phyloP scores from a whole-genome alignment of 2,797 vertebrate genomes.

The Serranus cabrilla region DNA sequence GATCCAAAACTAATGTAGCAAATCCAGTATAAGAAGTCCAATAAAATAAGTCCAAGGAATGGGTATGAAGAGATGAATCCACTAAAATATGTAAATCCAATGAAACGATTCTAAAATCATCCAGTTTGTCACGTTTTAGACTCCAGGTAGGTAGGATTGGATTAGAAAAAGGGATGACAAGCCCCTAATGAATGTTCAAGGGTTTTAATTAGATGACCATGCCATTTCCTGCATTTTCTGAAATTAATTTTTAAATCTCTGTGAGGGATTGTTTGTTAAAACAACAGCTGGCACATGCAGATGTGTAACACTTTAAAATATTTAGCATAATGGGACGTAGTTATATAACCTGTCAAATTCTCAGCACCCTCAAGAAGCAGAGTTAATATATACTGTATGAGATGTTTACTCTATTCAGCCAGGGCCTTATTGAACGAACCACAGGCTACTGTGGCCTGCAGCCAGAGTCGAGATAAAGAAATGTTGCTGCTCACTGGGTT shows the following conservation, averaged over 20 bases:
- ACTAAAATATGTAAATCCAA: conserved; percentile 38
- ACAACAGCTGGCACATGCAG: conserved; percentile 38
- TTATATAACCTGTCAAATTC: conserved; percentile 38
- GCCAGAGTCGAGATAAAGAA: conserved; percentile 59
- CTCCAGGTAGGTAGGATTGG: not conserved
- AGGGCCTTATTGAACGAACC: conserved; percentile 55
- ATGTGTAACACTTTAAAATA: conserved; percentile 44
- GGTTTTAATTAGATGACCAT: conserved; percentile 7
- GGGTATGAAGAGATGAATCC: conserved; percentile 3
- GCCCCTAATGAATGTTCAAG: not conserved
- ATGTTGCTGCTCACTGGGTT: conserved; percentile 56
- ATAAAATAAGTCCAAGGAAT: conserved; percentile 19
- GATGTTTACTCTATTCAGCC: conserved; percentile 49
- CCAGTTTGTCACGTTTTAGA: conserved; percentile 7
- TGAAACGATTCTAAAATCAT: conserved; percentile 9
- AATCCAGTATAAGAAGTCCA: conserved; percentile 34
- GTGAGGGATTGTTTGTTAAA: conserved; percentile 20
- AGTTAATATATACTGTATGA: conserved; percentile 47
- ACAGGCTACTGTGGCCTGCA: conserved; percentile 43
- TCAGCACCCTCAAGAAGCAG: conserved; percentile 23
- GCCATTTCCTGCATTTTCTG: not conserved
- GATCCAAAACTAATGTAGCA: conserved; percentile 39
- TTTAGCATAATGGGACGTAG: conserved; percentile 34
- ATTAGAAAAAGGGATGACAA: not conserved
- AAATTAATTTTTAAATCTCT: conserved; percentile 31